These are phyloP conservation scores for Ornithoptera priamus DNA, from an alignment of 2,888 invertebrate species.

Conservation along the genomic window DNA sequence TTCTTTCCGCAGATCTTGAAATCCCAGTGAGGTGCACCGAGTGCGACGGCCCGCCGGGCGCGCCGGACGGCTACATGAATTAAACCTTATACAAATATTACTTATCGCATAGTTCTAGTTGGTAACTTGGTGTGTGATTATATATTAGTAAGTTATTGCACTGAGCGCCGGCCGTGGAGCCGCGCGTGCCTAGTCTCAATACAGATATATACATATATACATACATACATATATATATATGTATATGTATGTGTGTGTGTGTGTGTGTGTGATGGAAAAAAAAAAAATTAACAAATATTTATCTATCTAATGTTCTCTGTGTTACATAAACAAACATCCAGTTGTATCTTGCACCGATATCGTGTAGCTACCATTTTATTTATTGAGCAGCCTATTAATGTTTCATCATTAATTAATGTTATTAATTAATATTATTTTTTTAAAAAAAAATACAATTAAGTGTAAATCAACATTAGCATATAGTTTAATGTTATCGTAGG, in stretches of 20 bases:
- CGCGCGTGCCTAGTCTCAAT: conserved; percentile 77
- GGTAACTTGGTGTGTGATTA: conserved; percentile 76
- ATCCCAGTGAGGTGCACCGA: conserved; percentile 52
- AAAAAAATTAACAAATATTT: conserved; percentile 38
- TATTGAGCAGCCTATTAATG: conserved; percentile 64
- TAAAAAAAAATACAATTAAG: conserved; percentile 55
- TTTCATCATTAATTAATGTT: conserved; percentile 43
- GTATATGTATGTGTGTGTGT: neutral
- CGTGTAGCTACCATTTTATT: conserved; percentile 73
- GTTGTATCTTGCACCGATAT: conserved; percentile 56
- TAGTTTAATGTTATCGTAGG: conserved; percentile 52
- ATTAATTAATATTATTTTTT: conserved; percentile 47
- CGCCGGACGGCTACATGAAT: conserved; percentile 57
- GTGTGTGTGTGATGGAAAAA: neutral
- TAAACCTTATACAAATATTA: conserved; percentile 63
- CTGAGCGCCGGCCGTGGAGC: conserved; percentile 63
- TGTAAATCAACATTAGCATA: conserved; percentile 43
- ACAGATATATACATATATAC: conserved; percentile 67
- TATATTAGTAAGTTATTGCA: conserved; percentile 70
- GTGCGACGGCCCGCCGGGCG: conserved; percentile 60
- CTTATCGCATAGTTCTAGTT: conserved; percentile 72
- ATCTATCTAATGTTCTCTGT: conserved; percentile 64
- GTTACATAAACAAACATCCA: conserved; percentile 51
- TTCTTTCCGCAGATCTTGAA: conserved; percentile 71
- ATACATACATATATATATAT: neutral